phyloP scores from a whole-genome alignment of 2,113 vertebrate species.

The Lepidothrix coronata region DNA sequence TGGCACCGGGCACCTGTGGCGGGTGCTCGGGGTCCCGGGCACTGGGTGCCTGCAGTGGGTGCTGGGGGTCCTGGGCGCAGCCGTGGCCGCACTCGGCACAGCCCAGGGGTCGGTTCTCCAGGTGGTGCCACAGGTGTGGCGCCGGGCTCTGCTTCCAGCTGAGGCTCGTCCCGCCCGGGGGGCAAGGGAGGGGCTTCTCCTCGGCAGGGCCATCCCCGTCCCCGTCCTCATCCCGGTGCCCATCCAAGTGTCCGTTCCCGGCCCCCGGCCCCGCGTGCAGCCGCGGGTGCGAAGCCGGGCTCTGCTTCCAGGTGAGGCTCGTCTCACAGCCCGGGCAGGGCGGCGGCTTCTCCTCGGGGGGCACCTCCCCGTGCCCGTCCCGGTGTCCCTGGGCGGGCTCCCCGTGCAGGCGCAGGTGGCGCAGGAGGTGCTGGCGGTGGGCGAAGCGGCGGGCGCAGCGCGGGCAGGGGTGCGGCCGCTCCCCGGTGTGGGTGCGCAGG shows the following conservation, averaged over 20 bases:
- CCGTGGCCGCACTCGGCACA: background rate
- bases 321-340: background rate
- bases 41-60: background rate
- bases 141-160: background rate
- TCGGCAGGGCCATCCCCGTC: accelerated
- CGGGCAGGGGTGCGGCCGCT: background rate
- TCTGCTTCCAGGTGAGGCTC: background rate
- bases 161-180: background rate
- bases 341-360: background rate
- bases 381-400: background rate
- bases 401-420: background rate
- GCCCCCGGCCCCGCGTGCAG: accelerated
- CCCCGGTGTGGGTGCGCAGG: background rate
- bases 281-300: background rate
- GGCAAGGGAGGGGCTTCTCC: background rate
- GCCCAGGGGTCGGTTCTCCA: background rate
- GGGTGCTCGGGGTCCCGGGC: background rate
- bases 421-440: background rate
- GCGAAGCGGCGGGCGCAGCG: background rate
- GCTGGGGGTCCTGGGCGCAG: background rate
- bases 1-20: background rate
- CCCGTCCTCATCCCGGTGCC: background rate
- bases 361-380: no score
- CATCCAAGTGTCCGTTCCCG: background rate
- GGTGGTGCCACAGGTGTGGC: background rate